Base-by-base conservation (phyloP, 2,113 vertebrate species). In the Atractosteus spatula region DNA sequence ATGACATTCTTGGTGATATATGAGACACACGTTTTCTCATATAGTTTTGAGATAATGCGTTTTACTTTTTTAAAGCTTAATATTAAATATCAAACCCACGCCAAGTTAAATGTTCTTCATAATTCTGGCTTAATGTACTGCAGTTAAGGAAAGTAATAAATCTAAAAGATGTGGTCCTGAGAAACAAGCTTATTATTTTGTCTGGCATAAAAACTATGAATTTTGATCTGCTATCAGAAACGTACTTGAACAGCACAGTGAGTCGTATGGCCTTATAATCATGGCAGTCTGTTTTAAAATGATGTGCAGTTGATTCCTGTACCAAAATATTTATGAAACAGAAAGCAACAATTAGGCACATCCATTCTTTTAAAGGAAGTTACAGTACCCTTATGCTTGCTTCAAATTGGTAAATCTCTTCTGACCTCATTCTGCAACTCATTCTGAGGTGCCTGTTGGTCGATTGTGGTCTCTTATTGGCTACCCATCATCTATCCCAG, bases 1-100 rank as follows among this genome's bases (percentile, higher is more conserved):
- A 77, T 78, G 43, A 17, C 29, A 57, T 69, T 74, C 59, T 66
- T 43, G 12, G 42, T 62, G 66, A 71, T 71, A 69, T 76, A 59
- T 66, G 8, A 29, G 29, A 29, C 47, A 7, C 47, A 51, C 47
- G 1, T 54, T 71, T 85, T 82, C 80, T 79, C 55, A 62, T 82
- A 77, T 75, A 82, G 74, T 78, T 81, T 75, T 77, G 5, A 82
- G 66, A 81, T 79, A 76, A 81, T 77, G 74, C 61, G 74, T 84
- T 84, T 84, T 70, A 71, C 64, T 68, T 78, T 82, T 85, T 81
- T 80, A 81, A 77, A 68, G 72, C 3, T 41, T 59, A 62, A 81
- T 85, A 81, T 87, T 54, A 81, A 76, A 74, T 68, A 71, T 83
- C 16, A 5, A 68, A 75, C 55, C 5, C 44, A 78, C 79, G 81